Evolutionary conservation across 2,888 invertebrate genomes (phyloP), one percentile per base, ranked within the genome.

Genomic region (Podotricha telesiphe): DNA sequence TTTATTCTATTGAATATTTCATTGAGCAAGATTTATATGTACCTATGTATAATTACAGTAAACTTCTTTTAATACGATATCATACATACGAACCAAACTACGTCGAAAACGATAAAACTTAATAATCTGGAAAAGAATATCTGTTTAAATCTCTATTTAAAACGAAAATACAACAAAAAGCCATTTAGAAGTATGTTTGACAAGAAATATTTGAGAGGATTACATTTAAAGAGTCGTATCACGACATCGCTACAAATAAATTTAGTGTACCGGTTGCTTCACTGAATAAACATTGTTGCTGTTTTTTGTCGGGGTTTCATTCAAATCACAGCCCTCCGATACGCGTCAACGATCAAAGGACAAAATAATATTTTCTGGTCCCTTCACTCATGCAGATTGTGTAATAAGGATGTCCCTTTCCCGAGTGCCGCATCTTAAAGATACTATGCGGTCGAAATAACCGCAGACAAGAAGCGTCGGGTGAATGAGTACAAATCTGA

Each of bases 331-430:
- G 78, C 77, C 80, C 74, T 78, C 73, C 72, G 76, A 67, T 72
- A 77, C 81, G 79, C 81, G 74, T 83, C 82, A 80, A 74, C 78
- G 81, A 82, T 82, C 83, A 82, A 82, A 83, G 77, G 78, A 70
- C 71, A 73, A 73, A 69, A 53, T 70, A 68, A 69, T 68, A 73
- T 71, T 69, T 68, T 81, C 79, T 74, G 71, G 73, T 70, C 78
- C 74, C 64, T 64, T 75, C 76, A 20, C 73, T 69, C 77, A 75
- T 64, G 67, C 69, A 67, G 70, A 72, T 73, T 67, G 74, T 73
- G 73, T 74, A 73, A 74, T 70, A 68, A 77, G 78, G 75, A 78
- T 77, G 77, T 77, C 79, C 74, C 78, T 78, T 64, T 73, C 72
- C n/a, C 67, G 70, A 69, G 80, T 76, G 73, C 75, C 76, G 79